Evolutionary conservation across 1,140 invertebrate genomes (phyloP).

Genomic region (Caenorhabditis briggsae): DNA sequence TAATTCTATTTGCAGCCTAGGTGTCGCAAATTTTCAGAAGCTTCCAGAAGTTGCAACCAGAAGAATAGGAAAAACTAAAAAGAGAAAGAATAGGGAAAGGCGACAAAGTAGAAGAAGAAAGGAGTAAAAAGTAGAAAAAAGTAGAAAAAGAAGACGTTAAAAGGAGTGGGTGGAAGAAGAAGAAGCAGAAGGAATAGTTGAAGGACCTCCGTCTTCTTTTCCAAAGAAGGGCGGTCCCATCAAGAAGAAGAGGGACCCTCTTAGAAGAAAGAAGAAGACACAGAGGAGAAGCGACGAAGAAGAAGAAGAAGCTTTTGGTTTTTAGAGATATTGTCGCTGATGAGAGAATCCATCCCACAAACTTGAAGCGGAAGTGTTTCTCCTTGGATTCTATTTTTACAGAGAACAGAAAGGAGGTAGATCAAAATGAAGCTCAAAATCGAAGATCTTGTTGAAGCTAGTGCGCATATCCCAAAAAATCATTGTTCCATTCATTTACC

Average conservation of each 20-base stretch:
- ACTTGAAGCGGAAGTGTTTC: no score
- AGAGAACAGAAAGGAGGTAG: no score
- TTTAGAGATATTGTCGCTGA: neutral
- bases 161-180: slow-evolving; percentile 20
- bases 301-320: neutral
- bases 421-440: no score
- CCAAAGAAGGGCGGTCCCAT: no score
- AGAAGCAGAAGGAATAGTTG: neutral
- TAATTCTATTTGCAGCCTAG: no score
- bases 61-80: neutral
- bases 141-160: slow-evolving; percentile 37
- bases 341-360: no score
- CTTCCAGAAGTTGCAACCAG: neutral
- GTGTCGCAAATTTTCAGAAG: neutral
- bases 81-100: neutral
- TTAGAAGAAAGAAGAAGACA: neutral
- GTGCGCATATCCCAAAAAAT: no score
- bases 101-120: neutral
- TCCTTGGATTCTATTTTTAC: no score
- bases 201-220: neutral
- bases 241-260: no score
- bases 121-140: neutral
- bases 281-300: neutral
- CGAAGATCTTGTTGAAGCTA: no score
- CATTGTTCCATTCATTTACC: no score